phyloP scores from a whole-genome alignment of 1,140 invertebrate genomes.

The honey bee (Apis mellifera) region DNA sequence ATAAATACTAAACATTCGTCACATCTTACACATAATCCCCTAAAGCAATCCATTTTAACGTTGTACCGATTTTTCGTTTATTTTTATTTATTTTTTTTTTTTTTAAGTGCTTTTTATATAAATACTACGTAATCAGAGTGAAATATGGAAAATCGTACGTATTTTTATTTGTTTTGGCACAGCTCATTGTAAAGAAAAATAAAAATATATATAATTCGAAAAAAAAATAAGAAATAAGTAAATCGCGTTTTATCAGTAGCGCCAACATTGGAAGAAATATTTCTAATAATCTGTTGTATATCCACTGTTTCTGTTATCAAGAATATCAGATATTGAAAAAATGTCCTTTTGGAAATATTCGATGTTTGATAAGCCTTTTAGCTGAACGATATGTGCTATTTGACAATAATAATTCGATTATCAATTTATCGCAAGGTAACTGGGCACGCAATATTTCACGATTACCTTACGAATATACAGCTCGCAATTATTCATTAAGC shows the following conservation, averaged over 20 bases:
- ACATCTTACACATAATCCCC: constrained; percentile 67
- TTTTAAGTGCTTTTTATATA: constrained; percentile 47
- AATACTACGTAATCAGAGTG: constrained; percentile 56
- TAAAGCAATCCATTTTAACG: constrained; percentile 64
- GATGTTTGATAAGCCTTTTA: constrained; percentile 51
- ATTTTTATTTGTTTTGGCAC: constrained; percentile 72
- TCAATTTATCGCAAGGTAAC: constrained; percentile 27
- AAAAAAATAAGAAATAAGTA: constrained; percentile 39
- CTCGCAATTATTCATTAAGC: constrained; percentile 38
- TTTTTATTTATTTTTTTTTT: constrained; percentile 35
- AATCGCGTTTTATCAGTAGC: constrained; percentile 43
- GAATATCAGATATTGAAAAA: constrained; percentile 14
- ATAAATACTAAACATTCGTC: constrained; percentile 77
- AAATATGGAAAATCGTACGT: constrained; percentile 37
- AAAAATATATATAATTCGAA: constrained; percentile 23
- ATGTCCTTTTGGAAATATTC: constrained; percentile 55
- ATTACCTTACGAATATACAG: constrained; percentile 23
- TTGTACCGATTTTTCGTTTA: constrained; percentile 59
- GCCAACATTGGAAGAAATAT: constrained; percentile 49
- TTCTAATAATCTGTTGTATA: constrained; percentile 38
- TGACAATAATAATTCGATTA: constrained; percentile 56
- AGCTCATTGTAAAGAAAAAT: constrained; percentile 59
- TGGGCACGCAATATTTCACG: constrained; percentile 41
- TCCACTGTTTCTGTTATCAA: not conserved
- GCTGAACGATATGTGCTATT: constrained; percentile 59